Conservation (phyloP, 2,113 vertebrate species). For the Thryonomys swinderianus region DNA sequence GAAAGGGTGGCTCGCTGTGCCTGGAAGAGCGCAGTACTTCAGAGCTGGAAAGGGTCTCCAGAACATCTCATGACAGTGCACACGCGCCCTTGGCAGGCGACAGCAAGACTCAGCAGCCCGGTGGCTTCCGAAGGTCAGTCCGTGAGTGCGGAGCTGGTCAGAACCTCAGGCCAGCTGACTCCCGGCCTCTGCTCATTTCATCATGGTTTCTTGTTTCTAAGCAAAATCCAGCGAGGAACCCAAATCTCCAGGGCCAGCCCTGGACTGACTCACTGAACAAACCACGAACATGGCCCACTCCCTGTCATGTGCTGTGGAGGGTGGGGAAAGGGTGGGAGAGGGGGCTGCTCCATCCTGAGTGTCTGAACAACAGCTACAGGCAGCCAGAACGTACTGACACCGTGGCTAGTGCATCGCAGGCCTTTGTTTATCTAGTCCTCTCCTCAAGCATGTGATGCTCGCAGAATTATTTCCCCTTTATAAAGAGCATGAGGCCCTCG, state of each 20-base stretch:
- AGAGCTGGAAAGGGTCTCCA: not conserved
- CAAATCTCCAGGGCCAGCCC: not conserved
- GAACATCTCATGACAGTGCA: not conserved
- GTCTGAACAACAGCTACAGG: not conserved
- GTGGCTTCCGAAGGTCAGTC: not conserved
- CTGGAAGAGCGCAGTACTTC: not conserved
- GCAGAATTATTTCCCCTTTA: not conserved
- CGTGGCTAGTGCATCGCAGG: not conserved
- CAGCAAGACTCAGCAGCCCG: not conserved
- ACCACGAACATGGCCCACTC: not conserved
- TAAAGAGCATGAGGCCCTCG: not conserved
- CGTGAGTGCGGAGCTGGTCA: not conserved
- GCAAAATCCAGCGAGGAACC: slow-evolving; percentile 37
- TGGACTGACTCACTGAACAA: not conserved
- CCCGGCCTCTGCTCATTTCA: not conserved
- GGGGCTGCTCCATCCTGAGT: not conserved
- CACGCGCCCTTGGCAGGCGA: not conserved
- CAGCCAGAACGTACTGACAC: not conserved
- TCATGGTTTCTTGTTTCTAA: slow-evolving; percentile 1
- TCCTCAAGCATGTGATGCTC: not conserved
- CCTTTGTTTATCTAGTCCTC: not conserved
- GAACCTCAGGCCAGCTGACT: not conserved
- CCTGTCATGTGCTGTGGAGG: not conserved
- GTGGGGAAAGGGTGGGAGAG: too few relatives aligned
- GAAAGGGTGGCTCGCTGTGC: not conserved